Evolutionary conservation across 2,797 vertebrate species (phyloP), one percentile per base, ranked within the genome.

Genomic region (Oreochromis grahami): DNA sequence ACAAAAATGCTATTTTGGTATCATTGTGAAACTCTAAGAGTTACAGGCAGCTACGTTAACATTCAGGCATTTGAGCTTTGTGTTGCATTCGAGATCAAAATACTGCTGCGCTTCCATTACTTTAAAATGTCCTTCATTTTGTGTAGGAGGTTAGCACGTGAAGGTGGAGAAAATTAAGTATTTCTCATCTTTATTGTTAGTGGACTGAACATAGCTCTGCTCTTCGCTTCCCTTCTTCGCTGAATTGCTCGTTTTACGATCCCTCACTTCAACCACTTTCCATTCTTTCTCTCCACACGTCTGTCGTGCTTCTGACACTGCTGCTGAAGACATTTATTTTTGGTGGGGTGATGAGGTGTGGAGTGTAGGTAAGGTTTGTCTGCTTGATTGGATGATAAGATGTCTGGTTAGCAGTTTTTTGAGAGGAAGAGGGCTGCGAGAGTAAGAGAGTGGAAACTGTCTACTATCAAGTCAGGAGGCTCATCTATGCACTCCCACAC

Each of bases 301-400:
- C 77, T 53, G 70, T 82, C 38, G 4, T 36, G 80, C 68, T 70
- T 68, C 26, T 2, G 7, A 72, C 2, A 2, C 41, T 50, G 5
- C 78, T 3, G 11, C 77, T 78, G 53, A 77, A 74, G 85, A 86
- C 68, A 34, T 89, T 81, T 50, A 81, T 90, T 88, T 88, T 45
- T 8, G 10, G 17, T 52, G 43, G 70, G 14, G 74, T 78, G 84
- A 86, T 87, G 81, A 91, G 86, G 78, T 88, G 77, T 78, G 60
- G 53, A 74, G 58, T 85, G 52, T 80, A 81, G 43, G 41, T 26
- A 38, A 77, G 34, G 21, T 68, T 78, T 77, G 48, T 56, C 76
- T 68, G 53, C 77, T 72, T 82, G 90, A 94, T 92, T 90, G 90
- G 79, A 81, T 86, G 91, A 91, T 89, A 76, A 88, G 87, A 83